Evolutionary conservation across 2,888 invertebrate genomes (phyloP).

Genomic region (Halocaridina rubra): DNA sequence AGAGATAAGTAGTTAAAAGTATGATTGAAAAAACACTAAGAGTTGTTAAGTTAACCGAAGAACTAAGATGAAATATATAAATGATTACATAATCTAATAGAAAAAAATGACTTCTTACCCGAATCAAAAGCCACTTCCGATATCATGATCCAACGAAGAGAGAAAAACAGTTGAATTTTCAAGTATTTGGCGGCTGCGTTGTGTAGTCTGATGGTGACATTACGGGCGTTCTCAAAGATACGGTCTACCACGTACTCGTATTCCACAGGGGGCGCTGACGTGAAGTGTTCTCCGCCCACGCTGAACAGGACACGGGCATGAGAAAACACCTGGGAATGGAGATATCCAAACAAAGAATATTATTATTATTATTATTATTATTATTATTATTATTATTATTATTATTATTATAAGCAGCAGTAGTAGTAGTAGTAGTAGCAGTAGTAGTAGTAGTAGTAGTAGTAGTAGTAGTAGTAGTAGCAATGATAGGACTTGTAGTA

Average conservation of each 20-base stretch:
- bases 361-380: neutral
- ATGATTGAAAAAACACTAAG: neutral
- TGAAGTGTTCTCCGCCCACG: constrained; percentile 82
- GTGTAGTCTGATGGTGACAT: constrained; percentile 84
- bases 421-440: neutral
- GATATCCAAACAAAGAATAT: neutral
- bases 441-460: neutral
- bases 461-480: neutral
- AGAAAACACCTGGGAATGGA: constrained; percentile 77
- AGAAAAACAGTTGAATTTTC: constrained; percentile 81
- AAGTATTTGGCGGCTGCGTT: constrained; percentile 85
- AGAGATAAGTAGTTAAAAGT: too few species aligned
- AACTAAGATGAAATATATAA: neutral
- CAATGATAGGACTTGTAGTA: too few species aligned
- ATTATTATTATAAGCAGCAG: neutral
- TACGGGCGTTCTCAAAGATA: constrained; percentile 83
- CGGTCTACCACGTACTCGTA: constrained; percentile 78
- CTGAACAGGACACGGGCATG: constrained; percentile 83
- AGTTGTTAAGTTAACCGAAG: neutral
- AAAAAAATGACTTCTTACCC: too few species aligned
- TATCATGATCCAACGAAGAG: constrained; percentile 87
- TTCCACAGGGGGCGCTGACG: constrained; percentile 81
- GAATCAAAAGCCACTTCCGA: constrained; percentile 91
- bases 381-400: neutral
- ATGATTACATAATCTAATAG: too few species aligned